Conservation (phyloP, 2,113 vertebrate genomes). For the Carassius carassius region DNA sequence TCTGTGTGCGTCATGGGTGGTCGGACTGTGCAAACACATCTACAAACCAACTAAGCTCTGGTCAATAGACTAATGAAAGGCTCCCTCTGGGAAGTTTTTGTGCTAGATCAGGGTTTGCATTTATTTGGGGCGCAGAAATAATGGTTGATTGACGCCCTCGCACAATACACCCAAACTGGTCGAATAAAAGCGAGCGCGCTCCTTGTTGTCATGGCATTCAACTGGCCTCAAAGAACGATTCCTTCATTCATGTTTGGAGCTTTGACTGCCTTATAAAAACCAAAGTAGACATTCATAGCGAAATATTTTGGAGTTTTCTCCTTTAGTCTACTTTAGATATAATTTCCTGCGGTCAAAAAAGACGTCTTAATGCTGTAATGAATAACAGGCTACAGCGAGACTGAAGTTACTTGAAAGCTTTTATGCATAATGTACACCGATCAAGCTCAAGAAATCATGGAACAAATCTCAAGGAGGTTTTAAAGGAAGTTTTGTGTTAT, state of each 20-base stretch:
- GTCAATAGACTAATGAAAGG: slow-evolving; percentile 91
- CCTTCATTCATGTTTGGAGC: slow-evolving; percentile 80
- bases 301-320: not conserved
- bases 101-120: slow-evolving; percentile 87
- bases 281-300: slow-evolving; percentile 18
- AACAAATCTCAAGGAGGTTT: not conserved
- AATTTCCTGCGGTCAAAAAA: not conserved
- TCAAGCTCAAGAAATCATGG: not conserved
- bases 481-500: not conserved
- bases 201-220: slow-evolving; percentile 97
- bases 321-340: not conserved
- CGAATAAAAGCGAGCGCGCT: slow-evolving; percentile 94
- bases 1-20: slow-evolving; percentile 86
- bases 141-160: slow-evolving; percentile 92
- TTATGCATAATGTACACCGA: not conserved
- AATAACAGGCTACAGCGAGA: not conserved
- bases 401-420: not conserved
- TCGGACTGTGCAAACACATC: slow-evolving; percentile 91
- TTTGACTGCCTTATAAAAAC: not conserved
- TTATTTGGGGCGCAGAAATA: slow-evolving; percentile 91
- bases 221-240: slow-evolving; percentile 86
- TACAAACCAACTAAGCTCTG: slow-evolving; percentile 94
- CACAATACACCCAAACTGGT: slow-evolving; percentile 86
- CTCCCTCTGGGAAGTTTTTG: slow-evolving; percentile 91
- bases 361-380: not conserved